A percentile compares a stretch with the other conserved stretches of the same genome.
Evolutionary conservation across 2,113 vertebrate species (phyloP).

Genomic region (Eptatretus burgeri): DNA sequence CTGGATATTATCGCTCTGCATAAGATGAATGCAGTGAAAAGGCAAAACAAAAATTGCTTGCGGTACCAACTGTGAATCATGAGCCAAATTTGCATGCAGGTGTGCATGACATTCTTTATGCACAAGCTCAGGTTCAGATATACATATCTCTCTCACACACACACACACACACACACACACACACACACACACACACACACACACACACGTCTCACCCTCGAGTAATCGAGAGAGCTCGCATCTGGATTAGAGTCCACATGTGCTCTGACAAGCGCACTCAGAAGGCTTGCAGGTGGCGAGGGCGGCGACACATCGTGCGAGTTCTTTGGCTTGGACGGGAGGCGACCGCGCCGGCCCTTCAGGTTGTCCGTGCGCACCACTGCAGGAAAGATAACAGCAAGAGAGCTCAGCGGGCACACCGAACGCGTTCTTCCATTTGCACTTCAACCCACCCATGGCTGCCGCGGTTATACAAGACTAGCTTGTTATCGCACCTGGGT

Average conservation of each 20-base stretch:
- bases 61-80: not conserved
- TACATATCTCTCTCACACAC: too few relatives aligned
- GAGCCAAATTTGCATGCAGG: slow-evolving; percentile 3
- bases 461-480: too few relatives aligned
- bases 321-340: slow-evolving; percentile 94
- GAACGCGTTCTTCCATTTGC: too few relatives aligned
- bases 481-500: too few relatives aligned
- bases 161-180: not conserved
- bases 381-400: slow-evolving; percentile 14
- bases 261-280: slow-evolving; percentile 77
- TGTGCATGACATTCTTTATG: slow-evolving; percentile 5
- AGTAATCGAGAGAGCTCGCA: slow-evolving; percentile 89
- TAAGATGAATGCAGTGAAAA: too few relatives aligned
- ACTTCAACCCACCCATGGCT: too few relatives aligned
- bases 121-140: slow-evolving; percentile 6
- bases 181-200: slow-evolving; percentile 11
- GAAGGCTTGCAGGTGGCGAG: slow-evolving; percentile 83
- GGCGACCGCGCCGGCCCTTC: slow-evolving; percentile 74
- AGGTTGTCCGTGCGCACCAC: slow-evolving; percentile 89
- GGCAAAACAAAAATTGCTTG: not conserved
- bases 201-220: slow-evolving; percentile 40
- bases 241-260: slow-evolving; percentile 97
- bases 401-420: too few relatives aligned
- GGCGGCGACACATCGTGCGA: slow-evolving; percentile 82
- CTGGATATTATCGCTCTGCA: slow-evolving; percentile 10